These are phyloP conservation scores for Anguilla obscura DNA, from an alignment of 2,797 vertebrate genomes.

Conservation along the genomic window DNA sequence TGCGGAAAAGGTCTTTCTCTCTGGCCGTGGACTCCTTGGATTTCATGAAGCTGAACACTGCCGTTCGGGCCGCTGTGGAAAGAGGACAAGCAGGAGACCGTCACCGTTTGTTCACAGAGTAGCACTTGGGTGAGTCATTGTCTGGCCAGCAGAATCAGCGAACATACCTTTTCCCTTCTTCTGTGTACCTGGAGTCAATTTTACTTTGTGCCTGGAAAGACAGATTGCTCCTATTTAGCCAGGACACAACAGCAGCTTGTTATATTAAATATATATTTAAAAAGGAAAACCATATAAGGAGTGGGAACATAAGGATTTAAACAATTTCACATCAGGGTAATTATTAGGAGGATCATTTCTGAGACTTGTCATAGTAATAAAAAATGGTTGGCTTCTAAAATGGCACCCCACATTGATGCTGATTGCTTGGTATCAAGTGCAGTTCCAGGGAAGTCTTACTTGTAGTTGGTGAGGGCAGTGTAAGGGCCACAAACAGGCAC, in stretches of 20 bases:
- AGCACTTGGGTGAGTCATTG: background rate
- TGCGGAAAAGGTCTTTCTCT: constrained; percentile 94
- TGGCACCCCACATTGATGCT: background rate
- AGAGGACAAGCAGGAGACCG: constrained; percentile 4
- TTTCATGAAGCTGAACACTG: constrained; percentile 90
- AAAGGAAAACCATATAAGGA: background rate
- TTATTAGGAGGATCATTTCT: background rate
- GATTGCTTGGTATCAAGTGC: background rate
- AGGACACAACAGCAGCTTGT: background rate
- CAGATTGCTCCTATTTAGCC: constrained; percentile 16
- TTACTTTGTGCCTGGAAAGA: constrained; percentile 87
- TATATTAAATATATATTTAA: background rate
- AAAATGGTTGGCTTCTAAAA: background rate
- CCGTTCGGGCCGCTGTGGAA: constrained; percentile 86
- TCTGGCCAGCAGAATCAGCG: background rate
- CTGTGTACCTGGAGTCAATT: constrained; percentile 92
- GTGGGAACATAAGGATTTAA: background rate
- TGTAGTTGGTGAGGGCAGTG: constrained; percentile 85
- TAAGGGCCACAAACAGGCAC: constrained; percentile 94
- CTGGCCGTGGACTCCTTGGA: constrained; percentile 81
- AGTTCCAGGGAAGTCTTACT: constrained; percentile 69
- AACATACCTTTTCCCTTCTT: constrained; percentile 96
- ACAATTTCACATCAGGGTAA: background rate
- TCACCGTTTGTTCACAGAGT: background rate
- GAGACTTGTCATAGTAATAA: background rate